Conservation (phyloP, 1,140 invertebrate species). For the Diorhabda sublineata region DNA sequence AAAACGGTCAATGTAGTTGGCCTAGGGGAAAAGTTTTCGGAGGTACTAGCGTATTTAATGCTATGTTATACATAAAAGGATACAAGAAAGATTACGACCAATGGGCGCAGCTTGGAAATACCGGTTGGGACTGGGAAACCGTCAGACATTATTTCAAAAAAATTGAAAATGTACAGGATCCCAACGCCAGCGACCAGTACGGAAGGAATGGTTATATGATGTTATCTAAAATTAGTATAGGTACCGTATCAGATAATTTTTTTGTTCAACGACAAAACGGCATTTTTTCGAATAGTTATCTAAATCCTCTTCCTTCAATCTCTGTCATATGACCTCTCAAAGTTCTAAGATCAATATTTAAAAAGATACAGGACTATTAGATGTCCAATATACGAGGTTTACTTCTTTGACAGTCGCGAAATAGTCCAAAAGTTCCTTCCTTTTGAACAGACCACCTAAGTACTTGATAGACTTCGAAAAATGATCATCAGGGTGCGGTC, state of each 20-base stretch:
- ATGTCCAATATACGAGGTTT: too few species aligned
- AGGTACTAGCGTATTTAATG: constrained; percentile 78
- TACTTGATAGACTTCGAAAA: too few species aligned
- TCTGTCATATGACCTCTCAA: too few species aligned
- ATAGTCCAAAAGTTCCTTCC: too few species aligned
- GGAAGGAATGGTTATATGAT: constrained; percentile 65
- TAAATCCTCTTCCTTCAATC: too few species aligned
- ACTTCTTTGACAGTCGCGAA: too few species aligned
- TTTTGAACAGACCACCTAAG: too few species aligned
- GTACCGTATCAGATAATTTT: background rate
- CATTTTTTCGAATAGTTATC: too few species aligned
- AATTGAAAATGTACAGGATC: constrained; percentile 52
- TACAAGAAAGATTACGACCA: constrained; percentile 80
- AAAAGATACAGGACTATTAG: too few species aligned
- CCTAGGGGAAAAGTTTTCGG: constrained; percentile 79
- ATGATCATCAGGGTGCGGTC: too few species aligned
- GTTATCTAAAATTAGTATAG: constrained; percentile 50
- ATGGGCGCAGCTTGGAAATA: constrained; percentile 73
- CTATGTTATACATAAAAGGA: constrained; percentile 88
- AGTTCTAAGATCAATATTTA: too few species aligned
- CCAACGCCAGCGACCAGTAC: constrained; percentile 17
- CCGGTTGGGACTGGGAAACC: constrained; percentile 38
- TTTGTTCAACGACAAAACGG: too few species aligned
- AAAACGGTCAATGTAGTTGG: constrained; percentile 63
- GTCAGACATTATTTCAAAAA: constrained; percentile 49